Evolutionary conservation across 2,113 vertebrate genomes (phyloP).

Genomic region (Thomomys bottae): DNA sequence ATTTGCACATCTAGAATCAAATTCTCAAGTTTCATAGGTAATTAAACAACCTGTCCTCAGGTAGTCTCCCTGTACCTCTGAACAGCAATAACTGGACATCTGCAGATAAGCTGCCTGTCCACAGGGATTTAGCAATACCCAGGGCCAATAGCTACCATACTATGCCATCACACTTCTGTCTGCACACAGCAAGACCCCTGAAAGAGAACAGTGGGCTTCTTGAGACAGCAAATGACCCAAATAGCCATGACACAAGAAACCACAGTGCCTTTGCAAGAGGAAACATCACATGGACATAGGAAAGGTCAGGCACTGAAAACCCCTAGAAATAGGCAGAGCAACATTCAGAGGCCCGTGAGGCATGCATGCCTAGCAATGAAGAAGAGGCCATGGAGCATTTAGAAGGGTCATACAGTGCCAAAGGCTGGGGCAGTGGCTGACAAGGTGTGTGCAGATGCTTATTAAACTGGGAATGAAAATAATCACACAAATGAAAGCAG

Average conservation of each 20-base stretch:
- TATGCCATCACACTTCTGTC: background rate
- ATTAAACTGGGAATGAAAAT: background rate
- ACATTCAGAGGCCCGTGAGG: background rate
- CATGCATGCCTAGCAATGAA: fast-evolving
- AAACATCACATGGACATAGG: too few relatives aligned
- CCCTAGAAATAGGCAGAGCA: background rate
- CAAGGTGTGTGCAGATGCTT: background rate
- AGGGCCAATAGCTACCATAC: background rate
- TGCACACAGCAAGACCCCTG: background rate
- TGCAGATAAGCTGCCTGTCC: too few relatives aligned
- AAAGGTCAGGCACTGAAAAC: background rate
- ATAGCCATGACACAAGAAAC: background rate
- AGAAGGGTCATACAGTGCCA: too few relatives aligned
- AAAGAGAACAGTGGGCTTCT: background rate
- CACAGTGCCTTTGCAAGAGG: fast-evolving
- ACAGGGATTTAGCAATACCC: background rate
- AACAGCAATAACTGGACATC: background rate
- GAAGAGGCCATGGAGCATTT: fast-evolving
- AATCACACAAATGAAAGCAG: background rate
- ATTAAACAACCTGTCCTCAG: background rate
- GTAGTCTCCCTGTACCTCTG: background rate
- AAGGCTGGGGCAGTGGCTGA: too few relatives aligned
- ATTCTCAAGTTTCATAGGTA: background rate
- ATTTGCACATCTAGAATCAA: background rate
- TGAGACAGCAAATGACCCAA: background rate